Conservation (phyloP, 2,113 vertebrate genomes). For the Epinephelus lanceolatus region DNA sequence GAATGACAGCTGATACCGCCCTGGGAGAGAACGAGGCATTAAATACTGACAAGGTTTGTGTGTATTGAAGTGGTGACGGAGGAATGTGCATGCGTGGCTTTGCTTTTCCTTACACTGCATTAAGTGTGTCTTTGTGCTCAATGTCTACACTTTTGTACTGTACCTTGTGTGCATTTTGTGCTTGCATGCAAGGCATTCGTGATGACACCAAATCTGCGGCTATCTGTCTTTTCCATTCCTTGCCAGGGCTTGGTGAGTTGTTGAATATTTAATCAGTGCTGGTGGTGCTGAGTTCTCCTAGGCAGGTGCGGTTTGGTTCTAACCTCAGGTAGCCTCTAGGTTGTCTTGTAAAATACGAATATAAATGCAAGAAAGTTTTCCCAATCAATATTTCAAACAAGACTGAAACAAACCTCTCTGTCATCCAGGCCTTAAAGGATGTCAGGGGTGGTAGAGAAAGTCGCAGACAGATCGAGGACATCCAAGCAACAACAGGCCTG, state of each 20-base stretch:
- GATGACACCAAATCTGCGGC: constrained; percentile 42
- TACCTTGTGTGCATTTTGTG: background rate
- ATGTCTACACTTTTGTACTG: background rate
- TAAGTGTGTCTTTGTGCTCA: background rate
- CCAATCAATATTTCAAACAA: constrained; percentile 22
- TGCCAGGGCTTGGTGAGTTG: constrained; percentile 48
- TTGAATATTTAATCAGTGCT: constrained; percentile 67
- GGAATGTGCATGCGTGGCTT: constrained; percentile 12
- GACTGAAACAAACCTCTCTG: constrained; percentile 4
- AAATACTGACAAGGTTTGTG: constrained; percentile 55
- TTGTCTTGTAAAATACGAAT: constrained; percentile 13
- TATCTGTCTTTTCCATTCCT: constrained; percentile 32
- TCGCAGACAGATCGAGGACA: constrained; percentile 10
- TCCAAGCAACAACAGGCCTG: constrained; percentile 27
- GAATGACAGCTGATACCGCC: constrained; percentile 72
- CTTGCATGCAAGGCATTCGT: constrained; percentile 1
- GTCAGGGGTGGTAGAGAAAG: background rate
- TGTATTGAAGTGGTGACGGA: constrained; percentile 31
- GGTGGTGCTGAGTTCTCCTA: constrained; percentile 42
- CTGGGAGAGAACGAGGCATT: constrained; percentile 56
- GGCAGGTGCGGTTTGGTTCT: constrained; percentile 38
- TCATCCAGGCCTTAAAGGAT: constrained; percentile 15
- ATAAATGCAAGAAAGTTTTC: constrained; percentile 12
- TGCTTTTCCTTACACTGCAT: background rate
- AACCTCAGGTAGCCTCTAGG: constrained; percentile 19